phyloP scores from a whole-genome alignment of 2,113 vertebrate species.

The Ammodytes marinus region DNA sequence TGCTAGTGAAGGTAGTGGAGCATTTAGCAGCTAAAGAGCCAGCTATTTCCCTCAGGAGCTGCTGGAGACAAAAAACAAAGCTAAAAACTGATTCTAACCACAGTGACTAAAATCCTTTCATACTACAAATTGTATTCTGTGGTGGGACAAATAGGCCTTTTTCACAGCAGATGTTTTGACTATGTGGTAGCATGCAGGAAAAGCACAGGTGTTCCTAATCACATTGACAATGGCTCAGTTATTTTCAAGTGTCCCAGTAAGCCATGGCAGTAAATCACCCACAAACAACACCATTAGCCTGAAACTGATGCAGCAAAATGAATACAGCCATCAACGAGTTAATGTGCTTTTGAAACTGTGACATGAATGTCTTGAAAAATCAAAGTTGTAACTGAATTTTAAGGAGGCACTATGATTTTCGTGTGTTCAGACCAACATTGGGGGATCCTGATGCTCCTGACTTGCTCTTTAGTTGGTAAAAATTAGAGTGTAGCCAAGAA shows the following conservation, averaged over 20 bases:
- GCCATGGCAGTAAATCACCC: not conserved
- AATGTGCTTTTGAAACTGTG: not conserved
- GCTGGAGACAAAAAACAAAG: not conserved
- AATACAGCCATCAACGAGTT: not conserved
- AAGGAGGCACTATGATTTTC: not conserved
- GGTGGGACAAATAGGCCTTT: not conserved
- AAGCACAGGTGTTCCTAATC: too few species aligned
- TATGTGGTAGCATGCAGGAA: too few species aligned
- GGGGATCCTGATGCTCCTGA: not conserved
- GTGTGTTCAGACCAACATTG: not conserved
- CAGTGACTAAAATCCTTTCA: not conserved
- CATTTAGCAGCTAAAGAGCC: not conserved
- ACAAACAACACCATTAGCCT: not conserved
- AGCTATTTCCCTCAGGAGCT: not conserved
- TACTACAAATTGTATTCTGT: not conserved
- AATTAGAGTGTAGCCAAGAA: slow-evolving; percentile 9
- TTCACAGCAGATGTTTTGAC: not conserved
- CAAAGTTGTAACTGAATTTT: not conserved
- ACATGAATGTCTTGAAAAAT: not conserved
- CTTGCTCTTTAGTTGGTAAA: not conserved
- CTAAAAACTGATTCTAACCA: not conserved
- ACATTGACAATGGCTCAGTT: too few species aligned
- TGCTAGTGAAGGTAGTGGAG: not conserved
- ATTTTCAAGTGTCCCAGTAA: not conserved
- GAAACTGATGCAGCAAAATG: not conserved